A percentile compares a stretch with the other conserved stretches of the same genome.
Conservation (phyloP, 2,113 vertebrate species). For the Onychostoma macrolepis region DNA sequence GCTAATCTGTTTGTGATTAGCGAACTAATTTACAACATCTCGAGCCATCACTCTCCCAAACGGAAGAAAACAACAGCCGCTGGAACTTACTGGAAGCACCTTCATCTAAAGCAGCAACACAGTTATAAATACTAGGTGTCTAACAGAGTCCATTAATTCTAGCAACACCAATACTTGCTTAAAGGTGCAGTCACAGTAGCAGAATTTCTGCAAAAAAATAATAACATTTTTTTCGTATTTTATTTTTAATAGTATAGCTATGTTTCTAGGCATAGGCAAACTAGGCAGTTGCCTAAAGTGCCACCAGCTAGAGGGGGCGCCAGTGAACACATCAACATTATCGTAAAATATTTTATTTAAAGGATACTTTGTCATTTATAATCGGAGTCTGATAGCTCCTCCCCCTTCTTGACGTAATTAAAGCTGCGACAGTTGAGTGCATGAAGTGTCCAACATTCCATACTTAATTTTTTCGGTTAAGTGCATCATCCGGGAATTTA, state of each 20-base stretch:
- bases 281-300: too few relatives aligned
- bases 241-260: background rate
- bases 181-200: background rate
- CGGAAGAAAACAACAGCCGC: constrained; percentile 12
- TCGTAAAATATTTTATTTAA: too few relatives aligned
- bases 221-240: too few relatives aligned
- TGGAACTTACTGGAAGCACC: background rate
- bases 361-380: too few relatives aligned
- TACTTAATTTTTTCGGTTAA: too few relatives aligned
- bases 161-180: background rate
- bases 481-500: too few relatives aligned
- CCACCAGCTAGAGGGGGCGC: too few relatives aligned
- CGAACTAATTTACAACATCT: constrained; percentile 45
- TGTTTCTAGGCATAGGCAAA: background rate
- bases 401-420: too few relatives aligned
- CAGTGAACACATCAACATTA: too few relatives aligned
- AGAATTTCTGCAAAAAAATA: background rate
- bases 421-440: too few relatives aligned
- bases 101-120: constrained; percentile 29
- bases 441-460: too few relatives aligned
- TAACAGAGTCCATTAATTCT: constrained; percentile 22
- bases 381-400: too few relatives aligned
- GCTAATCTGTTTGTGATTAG: constrained; percentile 51
- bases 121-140: background rate
- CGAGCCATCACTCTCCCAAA: constrained; percentile 38